These are phyloP conservation scores for Smutsia temminckii DNA, from an alignment of 2,797 vertebrate genomes.

Conservation along the genomic window DNA sequence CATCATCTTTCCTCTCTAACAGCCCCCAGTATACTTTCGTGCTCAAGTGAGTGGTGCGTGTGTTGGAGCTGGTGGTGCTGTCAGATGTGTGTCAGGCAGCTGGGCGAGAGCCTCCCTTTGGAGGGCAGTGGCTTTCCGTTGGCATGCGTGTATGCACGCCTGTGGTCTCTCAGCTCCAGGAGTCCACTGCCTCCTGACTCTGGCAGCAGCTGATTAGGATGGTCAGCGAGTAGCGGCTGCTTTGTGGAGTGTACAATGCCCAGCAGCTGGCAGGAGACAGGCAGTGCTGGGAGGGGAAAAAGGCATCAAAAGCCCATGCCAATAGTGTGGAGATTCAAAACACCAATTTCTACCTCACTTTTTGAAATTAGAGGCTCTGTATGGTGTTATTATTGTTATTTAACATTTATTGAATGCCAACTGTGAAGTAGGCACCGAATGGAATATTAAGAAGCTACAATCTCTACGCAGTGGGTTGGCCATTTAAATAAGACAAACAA, in stretches of 20 bases:
- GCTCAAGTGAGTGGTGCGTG: not conserved
- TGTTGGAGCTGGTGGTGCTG: not conserved
- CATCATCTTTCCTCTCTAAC: not conserved
- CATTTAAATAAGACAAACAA: conserved; percentile 54
- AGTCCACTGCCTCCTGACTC: not conserved
- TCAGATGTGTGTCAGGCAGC: not conserved
- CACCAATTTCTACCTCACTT: conserved; percentile 30
- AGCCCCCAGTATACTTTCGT: not conserved
- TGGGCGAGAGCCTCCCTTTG: not conserved
- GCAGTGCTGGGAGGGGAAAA: not conserved
- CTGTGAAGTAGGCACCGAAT: conserved; percentile 25
- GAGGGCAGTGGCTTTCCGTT: not conserved
- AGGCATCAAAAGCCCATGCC: not conserved
- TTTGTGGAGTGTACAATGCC: not conserved
- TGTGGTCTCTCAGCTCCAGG: not conserved
- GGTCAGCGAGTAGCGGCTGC: not conserved
- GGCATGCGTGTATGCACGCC: fast-evolving
- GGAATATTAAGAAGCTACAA: conserved; percentile 55
- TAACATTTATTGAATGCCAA: conserved; percentile 57
- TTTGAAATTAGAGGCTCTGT: conserved; percentile 47
- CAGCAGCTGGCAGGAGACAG: not conserved
- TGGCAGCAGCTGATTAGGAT: not conserved
- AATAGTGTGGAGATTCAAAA: conserved; percentile 45
- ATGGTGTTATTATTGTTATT: conserved; percentile 44
- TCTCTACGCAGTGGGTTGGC: not conserved